Base-by-base conservation (phyloP, 2,888 invertebrate genomes). In the Cephus nigrinus region DNA sequence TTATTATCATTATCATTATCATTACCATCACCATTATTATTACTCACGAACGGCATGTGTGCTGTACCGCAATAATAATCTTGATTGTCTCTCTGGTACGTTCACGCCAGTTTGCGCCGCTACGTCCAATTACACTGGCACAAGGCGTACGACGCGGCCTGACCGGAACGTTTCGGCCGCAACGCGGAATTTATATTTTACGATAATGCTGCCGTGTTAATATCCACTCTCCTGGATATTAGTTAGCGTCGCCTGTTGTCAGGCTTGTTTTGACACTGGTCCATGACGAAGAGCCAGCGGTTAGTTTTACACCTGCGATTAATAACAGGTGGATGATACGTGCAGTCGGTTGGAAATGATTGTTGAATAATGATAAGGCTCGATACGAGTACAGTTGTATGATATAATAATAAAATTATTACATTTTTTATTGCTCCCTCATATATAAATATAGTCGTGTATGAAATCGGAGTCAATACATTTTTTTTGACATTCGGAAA, bases 1-100 rank as follows among this genome's bases (percentile, higher is more conserved):
- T 86, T 83, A 84, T 87, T 84, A 85, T 82, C 86, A 84, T 86
- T 84, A 86, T 84, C 84, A 84, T 86, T 86, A 85, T 83, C 80
- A 80, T 84, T 83, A 83, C 80, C 82, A 84, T 85, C 84, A 82
- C 79, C 82, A 82, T 83, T 83, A 83, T 84, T 86, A 85, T 84
- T 84, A 82, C 78, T 79, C 81, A 73, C 82, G 78, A 75, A 33
- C 73, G 68, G 34, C 68, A 34, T 73, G 77, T 73, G 75, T 71
- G 73, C 69, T 23, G 32, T 55, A 77, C 79, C 80, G 75, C 82
- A 82, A 85, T 84, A 88, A 88, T 85, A 87, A 86, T 87, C 83
- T 86, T 85, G 85, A 86, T 87, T 86, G 84, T 87, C 84, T 84
- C 81, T 76, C 80, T 74, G 81, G 69, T 80, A 76, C 78, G 82